Evolutionary conservation across 2,797 vertebrate species (phyloP), one percentile per base, ranked within the genome.

Genomic region (Enteromius radiatus): DNA sequence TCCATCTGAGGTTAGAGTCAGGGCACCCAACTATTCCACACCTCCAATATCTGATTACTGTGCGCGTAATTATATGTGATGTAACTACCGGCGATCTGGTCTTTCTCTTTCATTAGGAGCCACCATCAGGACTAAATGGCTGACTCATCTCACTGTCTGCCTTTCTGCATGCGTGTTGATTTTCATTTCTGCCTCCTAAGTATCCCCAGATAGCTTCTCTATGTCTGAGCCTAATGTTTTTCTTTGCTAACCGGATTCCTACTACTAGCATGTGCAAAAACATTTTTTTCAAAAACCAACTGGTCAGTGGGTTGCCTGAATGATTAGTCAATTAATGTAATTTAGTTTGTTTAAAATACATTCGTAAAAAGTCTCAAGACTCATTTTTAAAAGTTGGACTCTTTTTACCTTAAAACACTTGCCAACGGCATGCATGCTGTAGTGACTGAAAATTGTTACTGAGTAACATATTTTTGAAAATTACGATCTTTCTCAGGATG

Each of bases 31-130:
- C 63, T 81, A 75, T 64, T 59, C 47, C 26, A 84, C 77, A 76
- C 74, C 61, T 76, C 75, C 43, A 23, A 47, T 82, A 68, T 83
- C 74, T 77, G 74, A 69, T 83, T 76, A 76, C 73, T 47, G 64
- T 54, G 65, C n/a, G 45, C 82, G 45, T 79, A 74, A 68, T 67
- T 82, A 75, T 54, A 69, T 49, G 45, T 67, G 68, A 71, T 84
- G 80, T 73, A 76, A 80, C 52, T 65, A 74, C 64, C 38, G 64
- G 67, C 47, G 67, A 41, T 71, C 82, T 70, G 54, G 81, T 78
- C 74, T 75, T 63, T 76, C 76, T 86, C 73, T 76, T 56, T 85
- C 84, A 87, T 85, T 87, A 85, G n/a, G n/a, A 59, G 33, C 68
- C 4, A 38, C 85, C 73, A 86, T 78, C 54, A 54, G 41, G 15